These are phyloP conservation scores for Poecile atricapillus DNA, from an alignment of 2,113 vertebrate species.

Conservation along the genomic window DNA sequence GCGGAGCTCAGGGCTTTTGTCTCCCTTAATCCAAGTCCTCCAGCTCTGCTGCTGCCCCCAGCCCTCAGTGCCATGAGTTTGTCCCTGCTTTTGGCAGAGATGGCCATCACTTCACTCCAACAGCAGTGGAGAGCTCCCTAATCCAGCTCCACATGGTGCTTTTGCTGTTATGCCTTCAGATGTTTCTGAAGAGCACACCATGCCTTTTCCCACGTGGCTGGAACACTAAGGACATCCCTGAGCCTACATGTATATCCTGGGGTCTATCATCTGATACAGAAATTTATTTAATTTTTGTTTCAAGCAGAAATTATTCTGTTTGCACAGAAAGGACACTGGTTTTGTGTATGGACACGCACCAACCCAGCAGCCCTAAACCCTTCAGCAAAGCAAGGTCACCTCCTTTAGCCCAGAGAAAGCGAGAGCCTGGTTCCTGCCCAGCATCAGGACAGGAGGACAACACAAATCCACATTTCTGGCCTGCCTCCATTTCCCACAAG, in stretches of 20 bases:
- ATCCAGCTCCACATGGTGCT: not conserved
- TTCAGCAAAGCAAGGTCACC: not conserved
- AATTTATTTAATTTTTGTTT: not conserved
- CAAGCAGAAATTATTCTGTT: not conserved
- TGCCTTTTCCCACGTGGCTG: not conserved
- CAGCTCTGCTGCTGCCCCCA: not conserved
- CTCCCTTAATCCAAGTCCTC: not conserved
- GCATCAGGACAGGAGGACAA: not conserved
- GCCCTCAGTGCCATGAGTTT: not conserved
- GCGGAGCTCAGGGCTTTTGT: not conserved
- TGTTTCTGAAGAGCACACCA: not conserved
- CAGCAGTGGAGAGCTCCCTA: not conserved
- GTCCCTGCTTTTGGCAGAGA: not conserved
- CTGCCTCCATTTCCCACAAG: not conserved
- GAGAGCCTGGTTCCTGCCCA: not conserved
- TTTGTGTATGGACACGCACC: rapidly evolving
- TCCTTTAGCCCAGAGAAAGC: not conserved
- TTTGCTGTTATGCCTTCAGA: not conserved
- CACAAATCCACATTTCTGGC: not conserved
- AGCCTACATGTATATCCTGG: not conserved
- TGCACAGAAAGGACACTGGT: not conserved
- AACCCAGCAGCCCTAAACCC: not conserved
- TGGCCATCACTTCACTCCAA: rapidly evolving
- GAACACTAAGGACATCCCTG: not conserved
- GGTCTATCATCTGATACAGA: not conserved